These are phyloP conservation scores for Pseudeuparius sepicola DNA, from an alignment of 2,888 invertebrate genomes.

Conservation along the genomic window DNA sequence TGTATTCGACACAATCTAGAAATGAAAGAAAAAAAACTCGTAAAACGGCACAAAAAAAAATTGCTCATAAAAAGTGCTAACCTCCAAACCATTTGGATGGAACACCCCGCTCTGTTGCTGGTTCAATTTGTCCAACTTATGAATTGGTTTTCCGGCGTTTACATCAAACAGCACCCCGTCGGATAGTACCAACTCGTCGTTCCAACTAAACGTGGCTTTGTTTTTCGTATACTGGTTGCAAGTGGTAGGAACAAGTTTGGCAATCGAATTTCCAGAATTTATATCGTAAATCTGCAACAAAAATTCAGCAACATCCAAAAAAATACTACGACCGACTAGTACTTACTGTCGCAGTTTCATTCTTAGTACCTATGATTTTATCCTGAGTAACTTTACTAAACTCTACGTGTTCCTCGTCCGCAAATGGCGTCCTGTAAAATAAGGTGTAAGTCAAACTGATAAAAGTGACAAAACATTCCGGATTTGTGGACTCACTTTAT, in stretches of 20 bases:
- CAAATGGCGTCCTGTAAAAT: conserved; percentile 14
- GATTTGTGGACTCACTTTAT: conserved; percentile 56
- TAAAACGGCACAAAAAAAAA: no score
- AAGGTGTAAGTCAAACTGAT: no score
- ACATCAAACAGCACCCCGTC: conserved; percentile 96
- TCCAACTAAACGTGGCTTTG: conserved; percentile 86
- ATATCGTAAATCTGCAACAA: conserved; percentile 81
- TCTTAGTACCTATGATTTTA: conserved; percentile 80
- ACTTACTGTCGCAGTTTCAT: conserved; percentile 62
- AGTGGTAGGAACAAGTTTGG: conserved; percentile 66
- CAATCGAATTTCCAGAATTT: conserved; percentile 62
- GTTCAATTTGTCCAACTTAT: conserved; percentile 96
- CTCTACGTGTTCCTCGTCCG: conserved; percentile 73
- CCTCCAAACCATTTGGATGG: conserved; percentile 91
- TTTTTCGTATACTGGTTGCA: conserved; percentile 92
- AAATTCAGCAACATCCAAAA: conserved; percentile 8
- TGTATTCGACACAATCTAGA: conserved; percentile 85
- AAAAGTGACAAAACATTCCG: no score
- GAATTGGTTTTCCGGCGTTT: conserved; percentile 75
- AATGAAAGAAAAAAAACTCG: conserved; percentile 15
- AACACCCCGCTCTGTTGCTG: conserved; percentile 91
- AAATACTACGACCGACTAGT: conserved; percentile 6
- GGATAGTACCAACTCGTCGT: conserved; percentile 87
- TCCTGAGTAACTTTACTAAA: conserved; percentile 82
- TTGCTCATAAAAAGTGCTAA: conserved; percentile 31